Evolutionary conservation across 2,113 vertebrate genomes (phyloP), one percentile per base, ranked within the genome.

Genomic region (Menura novaehollandiae): DNA sequence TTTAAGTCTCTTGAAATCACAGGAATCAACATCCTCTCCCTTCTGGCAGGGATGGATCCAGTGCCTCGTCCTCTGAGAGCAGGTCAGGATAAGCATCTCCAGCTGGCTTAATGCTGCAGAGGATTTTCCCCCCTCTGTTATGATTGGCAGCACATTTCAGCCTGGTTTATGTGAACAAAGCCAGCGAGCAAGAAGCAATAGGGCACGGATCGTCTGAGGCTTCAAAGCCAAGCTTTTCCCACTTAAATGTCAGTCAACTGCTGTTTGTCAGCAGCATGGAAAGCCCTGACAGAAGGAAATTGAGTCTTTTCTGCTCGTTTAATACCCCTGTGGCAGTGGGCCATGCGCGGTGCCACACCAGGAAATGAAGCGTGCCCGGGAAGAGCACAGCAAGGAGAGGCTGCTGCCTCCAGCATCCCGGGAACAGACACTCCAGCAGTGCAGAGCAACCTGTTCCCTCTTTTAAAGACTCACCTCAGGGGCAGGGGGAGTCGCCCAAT

Each of bases 201-300:
- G 93, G 95, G 58, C 62, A 86, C 3, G 2, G 86, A 93, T 94
- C 74, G 68, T 76, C 85, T 84, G 91, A 96, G 95, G 86, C 76
- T 95, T 97, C 93, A 93, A 95, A 97, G 85, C 85, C 83, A 91
- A 91, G 85, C 49, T 92, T 97, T 96, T 89, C 63, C 91, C 93
- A 86, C 92, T 96, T 95, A 89, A 85, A 95, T 96, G 85, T 94
- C 96, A 97, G 91, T 85, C 12, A 33, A 32, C 75, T 78, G 33
- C 76, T 95, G 80, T 89, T 96, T 93, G 91, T 96, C 96, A 96
- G 93, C 89, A 89, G 30, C 73, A 46, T 33, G 71, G 95, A 97
- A 94, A 92, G 72, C 68, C 69, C 85, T 96, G 86, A 96, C 89
- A 83, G 84, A 76, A 96, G 74, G 78, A 97, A 96, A 97, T 94